Evolutionary conservation across 2,797 vertebrate genomes (phyloP), one percentile per base, ranked within the genome.

Genomic region (Takifugu ocellatus): DNA sequence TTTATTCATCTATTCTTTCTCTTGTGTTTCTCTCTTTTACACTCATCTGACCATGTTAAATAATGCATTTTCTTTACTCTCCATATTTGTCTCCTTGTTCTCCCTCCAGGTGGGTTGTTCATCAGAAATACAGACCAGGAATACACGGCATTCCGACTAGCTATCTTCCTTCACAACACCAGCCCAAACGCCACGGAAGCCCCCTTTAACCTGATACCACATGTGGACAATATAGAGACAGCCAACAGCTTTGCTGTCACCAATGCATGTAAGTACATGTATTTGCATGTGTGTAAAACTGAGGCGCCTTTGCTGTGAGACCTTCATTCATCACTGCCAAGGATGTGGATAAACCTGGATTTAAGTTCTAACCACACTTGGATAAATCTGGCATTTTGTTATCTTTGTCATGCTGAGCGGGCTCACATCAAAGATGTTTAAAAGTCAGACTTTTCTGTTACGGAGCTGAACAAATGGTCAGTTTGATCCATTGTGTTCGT

Each of bases 51-150:
- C 21, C 21, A 21, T 21, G 21, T 21, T 21, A 21, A 68, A 75
- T 87, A 83, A 86, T 85, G 81, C 83, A 82, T 77, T 73, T 74
- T 68, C 49, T 73, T 55, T 43, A 4, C 8, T 39, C 12, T 39
- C 10, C 71, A 66, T 76, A 31, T 49, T 54, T 60, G 42, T 61
- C 50, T 51, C 54, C 56, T 43, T 61, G 64, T 53, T 48, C 59
- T 55, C 42, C 65, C 31, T 78, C 50, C 64, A 93, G 92, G 92
- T 68, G 96, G 96, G 77, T 91, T 98, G 88, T 98, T 98, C 93
- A 98, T 98, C 91, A 93, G 96, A 92, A 98, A 99, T 91, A 98
- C 96, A 83, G 97, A 98, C 93, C 97, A 99, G 94, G 97, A 99
- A 90, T 99, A 99, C 86, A 98, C 96, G 75, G 96, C 95, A 73